Evolutionary conservation across 2,113 vertebrate genomes (phyloP).

Genomic region (Tympanuchus pallidicinctus): DNA sequence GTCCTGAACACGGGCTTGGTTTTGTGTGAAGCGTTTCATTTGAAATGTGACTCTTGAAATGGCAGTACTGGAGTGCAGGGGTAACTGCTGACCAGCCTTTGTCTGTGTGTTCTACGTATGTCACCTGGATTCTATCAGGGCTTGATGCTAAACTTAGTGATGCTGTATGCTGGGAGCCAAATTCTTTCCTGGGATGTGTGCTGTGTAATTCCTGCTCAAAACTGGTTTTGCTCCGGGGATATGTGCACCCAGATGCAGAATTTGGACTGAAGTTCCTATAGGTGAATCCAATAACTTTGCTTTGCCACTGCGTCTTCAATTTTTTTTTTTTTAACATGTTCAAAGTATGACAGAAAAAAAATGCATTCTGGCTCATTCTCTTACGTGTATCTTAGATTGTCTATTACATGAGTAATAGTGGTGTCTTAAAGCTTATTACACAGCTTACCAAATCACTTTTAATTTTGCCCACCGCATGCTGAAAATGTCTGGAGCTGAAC

Average conservation of each 20-base stretch:
- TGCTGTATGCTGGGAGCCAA: constrained; percentile 21
- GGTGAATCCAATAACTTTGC: constrained; percentile 35
- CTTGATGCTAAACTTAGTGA: constrained; percentile 47
- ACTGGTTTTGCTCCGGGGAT: constrained; percentile 5
- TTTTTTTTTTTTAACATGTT: constrained; percentile 6
- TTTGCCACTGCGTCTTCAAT: constrained; percentile 26
- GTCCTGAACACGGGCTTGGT: background rate
- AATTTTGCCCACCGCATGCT: constrained; percentile 59
- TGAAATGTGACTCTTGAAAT: background rate
- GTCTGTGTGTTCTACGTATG: background rate
- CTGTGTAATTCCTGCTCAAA: constrained; percentile 44
- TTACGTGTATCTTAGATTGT: constrained; percentile 52
- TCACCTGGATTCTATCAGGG: constrained; percentile 30
- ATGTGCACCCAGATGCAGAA: constrained; percentile 27
- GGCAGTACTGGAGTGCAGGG: background rate
- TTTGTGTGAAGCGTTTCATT: background rate
- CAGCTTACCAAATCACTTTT: constrained; percentile 49
- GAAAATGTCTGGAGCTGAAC: constrained; percentile 49
- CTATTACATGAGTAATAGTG: constrained; percentile 50
- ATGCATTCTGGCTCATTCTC: constrained; percentile 32
- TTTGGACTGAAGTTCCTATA: constrained; percentile 24
- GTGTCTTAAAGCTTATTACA: constrained; percentile 67
- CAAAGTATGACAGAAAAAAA: constrained; percentile 28
- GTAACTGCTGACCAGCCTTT: constrained; percentile 15
- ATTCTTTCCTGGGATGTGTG: constrained; percentile 40